A percentile compares a stretch with the other conserved stretches of the same genome.
phyloP scores from a whole-genome alignment of 2,888 invertebrate genomes.

The Epinotia ramella region DNA sequence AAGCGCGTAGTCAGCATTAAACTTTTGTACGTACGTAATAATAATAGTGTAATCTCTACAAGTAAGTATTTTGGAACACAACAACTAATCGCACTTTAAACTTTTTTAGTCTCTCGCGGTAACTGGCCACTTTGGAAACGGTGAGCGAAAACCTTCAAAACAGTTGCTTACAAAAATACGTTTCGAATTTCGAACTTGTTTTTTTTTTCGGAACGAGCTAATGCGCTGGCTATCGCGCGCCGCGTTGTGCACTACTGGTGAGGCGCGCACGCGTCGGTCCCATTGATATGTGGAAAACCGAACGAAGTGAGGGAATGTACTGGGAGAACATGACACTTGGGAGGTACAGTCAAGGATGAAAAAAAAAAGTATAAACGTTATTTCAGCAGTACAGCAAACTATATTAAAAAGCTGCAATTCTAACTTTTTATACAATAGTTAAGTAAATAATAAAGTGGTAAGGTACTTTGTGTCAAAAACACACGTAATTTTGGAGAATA shows the following conservation, averaged over 20 bases:
- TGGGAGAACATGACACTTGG: conserved; percentile 29
- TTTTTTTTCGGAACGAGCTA: conserved; percentile 59
- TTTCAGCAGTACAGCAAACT: no score
- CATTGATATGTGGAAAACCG: conserved; percentile 77
- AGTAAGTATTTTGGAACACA: not conserved
- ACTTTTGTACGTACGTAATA: not conserved
- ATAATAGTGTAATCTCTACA: not conserved
- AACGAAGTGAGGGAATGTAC: conserved; percentile 56
- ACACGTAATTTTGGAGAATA: no score
- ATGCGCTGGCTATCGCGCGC: conserved; percentile 56
- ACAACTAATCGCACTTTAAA: conserved; percentile 19
- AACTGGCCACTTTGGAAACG: conserved; percentile 45
- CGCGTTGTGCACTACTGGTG: conserved; percentile 76
- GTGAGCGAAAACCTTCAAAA: not conserved
- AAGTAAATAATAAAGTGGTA: no score
- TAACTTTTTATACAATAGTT: no score
- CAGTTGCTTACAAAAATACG: conserved; percentile 9
- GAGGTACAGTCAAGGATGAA: conserved; percentile 9
- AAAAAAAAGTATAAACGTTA: no score
- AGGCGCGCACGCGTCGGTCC: conserved; percentile 65
- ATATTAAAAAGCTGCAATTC: no score
- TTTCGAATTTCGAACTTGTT: conserved; percentile 46
- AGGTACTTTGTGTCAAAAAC: no score
- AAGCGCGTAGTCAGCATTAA: not conserved
- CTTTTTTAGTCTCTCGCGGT: conserved; percentile 16